phyloP scores from a whole-genome alignment of 2,113 vertebrate genomes.

The Echinops telfairi region DNA sequence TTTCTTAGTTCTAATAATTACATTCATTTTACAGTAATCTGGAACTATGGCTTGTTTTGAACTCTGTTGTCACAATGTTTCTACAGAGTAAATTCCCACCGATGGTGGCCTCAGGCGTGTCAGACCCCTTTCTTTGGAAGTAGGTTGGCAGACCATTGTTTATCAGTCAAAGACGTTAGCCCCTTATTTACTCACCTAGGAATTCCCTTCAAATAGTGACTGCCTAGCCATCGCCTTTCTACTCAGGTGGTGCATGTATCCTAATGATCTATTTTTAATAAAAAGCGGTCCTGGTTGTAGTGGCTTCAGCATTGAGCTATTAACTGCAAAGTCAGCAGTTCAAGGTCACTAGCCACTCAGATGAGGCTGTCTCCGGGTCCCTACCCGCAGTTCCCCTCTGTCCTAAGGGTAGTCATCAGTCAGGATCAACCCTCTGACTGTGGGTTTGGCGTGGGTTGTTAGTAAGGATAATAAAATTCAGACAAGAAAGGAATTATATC shows the following conservation, averaged over 20 bases:
- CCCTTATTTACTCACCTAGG: not conserved
- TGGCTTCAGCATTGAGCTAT: too few species aligned
- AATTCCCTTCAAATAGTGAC: not conserved
- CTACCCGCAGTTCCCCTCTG: too few species aligned
- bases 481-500: not conserved
- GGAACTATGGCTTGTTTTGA: slow-evolving; percentile 46
- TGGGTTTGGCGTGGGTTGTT: too few species aligned
- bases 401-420: too few species aligned
- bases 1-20: slow-evolving; percentile 1
- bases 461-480: not conserved
- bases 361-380: too few species aligned
- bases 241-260: not conserved
- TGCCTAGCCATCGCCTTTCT: not conserved
- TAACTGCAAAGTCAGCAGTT: too few species aligned
- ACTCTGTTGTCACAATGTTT: slow-evolving; percentile 34
- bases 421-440: too few species aligned
- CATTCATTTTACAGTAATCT: slow-evolving; percentile 48
- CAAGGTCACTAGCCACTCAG: too few species aligned
- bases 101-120: not conserved
- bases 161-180: not conserved
- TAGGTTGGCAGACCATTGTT: not conserved
- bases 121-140: not conserved
- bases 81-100: not conserved
- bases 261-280: not conserved
- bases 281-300: too few species aligned